Conservation (phyloP, 2,797 vertebrate species). For the Helostoma temminkii region DNA sequence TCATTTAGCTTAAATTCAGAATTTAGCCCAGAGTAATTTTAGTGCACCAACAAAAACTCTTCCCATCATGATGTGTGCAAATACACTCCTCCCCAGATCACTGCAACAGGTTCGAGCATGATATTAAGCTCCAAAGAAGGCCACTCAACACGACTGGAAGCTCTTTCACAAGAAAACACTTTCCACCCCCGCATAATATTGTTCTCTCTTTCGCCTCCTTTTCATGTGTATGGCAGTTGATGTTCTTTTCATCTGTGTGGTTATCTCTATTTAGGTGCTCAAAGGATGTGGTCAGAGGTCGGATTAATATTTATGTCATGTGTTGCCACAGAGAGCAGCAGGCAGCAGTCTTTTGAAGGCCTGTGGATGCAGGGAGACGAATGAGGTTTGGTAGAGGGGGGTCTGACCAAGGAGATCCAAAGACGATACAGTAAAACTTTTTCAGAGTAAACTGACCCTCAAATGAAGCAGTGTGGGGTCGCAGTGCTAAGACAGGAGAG, state of each 20-base stretch:
- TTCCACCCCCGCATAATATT: constrained; percentile 19
- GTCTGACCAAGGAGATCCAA: constrained; percentile 55
- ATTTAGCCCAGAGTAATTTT: constrained; percentile 36
- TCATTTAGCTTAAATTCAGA: constrained; percentile 12
- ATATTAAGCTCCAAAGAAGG: constrained; percentile 56
- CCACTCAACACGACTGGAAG: constrained; percentile 66
- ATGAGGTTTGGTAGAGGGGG: constrained; percentile 50
- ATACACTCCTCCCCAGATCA: constrained; percentile 53
- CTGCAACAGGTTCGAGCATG: constrained; percentile 73
- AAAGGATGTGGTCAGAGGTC: constrained; percentile 79
- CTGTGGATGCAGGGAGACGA: constrained; percentile 46
- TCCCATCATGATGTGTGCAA: constrained; percentile 55
- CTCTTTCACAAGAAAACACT: constrained; percentile 23
- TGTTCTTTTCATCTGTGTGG: constrained; percentile 48
- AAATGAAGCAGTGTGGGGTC: constrained; percentile 76
- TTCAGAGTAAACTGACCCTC: constrained; percentile 75
- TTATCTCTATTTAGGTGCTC: constrained; percentile 72
- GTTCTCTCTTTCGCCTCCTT: constrained; percentile 14
- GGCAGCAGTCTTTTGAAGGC: constrained; percentile 81
- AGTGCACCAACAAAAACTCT: constrained; percentile 22
- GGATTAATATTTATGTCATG: constrained; percentile 87
- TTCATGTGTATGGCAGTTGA: constrained; percentile 9
- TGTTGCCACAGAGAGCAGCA: constrained; percentile 79
- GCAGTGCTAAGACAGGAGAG: constrained; percentile 54
- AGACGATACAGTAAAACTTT: constrained; percentile 74